Conservation (phyloP, 1,140 invertebrate species). For the Himalopsyche phryganea region DNA sequence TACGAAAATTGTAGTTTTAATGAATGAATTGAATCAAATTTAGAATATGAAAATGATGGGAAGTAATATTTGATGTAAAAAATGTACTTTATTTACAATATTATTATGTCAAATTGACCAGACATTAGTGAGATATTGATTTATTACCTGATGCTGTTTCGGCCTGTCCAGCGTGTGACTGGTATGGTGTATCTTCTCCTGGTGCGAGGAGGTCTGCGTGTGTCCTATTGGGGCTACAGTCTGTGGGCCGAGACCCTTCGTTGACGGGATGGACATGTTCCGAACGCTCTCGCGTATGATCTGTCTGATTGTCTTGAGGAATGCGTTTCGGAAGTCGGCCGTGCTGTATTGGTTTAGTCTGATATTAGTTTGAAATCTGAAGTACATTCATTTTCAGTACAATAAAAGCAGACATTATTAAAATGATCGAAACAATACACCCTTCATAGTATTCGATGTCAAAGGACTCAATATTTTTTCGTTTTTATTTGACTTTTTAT, state of each 20-base stretch:
- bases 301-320: slow-evolving; percentile 93
- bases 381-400: too few species aligned
- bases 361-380: too few species aligned
- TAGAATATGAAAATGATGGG: too few species aligned
- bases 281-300: slow-evolving; percentile 93
- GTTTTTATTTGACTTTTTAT: too few species aligned
- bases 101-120: too few species aligned
- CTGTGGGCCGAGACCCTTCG: slow-evolving; percentile 60
- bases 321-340: slow-evolving; percentile 91
- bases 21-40: too few species aligned
- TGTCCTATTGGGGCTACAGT: slow-evolving; percentile 39
- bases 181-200: slow-evolving; percentile 39
- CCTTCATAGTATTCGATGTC: too few species aligned
- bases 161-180: slow-evolving; percentile 60
- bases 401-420: not conserved
- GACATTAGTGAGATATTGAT: too few species aligned
- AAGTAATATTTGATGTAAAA: too few species aligned
- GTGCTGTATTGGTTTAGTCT: slow-evolving; percentile 59
- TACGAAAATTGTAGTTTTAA: too few species aligned
- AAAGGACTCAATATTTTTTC: too few species aligned
- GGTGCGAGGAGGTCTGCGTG: slow-evolving; percentile 4
- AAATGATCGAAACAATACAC: not conserved
- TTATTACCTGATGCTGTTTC: slow-evolving; percentile 52
- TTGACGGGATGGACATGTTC: slow-evolving; percentile 87
- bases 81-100: too few species aligned